Conservation (phyloP, 2,888 invertebrate genomes). For the Nineta flava region DNA sequence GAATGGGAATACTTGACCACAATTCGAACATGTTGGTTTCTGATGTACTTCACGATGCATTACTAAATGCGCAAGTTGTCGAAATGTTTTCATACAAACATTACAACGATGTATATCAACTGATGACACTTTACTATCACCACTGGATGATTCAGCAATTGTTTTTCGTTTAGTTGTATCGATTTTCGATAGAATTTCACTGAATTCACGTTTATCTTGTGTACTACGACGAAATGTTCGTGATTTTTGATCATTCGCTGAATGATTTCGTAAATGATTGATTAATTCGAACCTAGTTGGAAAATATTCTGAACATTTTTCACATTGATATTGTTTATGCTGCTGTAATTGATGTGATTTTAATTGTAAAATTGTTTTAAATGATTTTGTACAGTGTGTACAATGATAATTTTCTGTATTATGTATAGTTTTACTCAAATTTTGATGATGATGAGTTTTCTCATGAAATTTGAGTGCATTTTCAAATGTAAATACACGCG, state of each 20-base stretch:
- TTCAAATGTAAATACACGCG: constrained; percentile 18
- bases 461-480: constrained; percentile 16
- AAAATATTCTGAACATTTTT: constrained; percentile 3
- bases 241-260: neutral
- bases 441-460: constrained; percentile 16
- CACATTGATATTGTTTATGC: constrained; percentile 14
- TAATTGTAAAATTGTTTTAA: neutral
- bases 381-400: neutral
- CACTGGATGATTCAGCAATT: neutral
- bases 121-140: neutral
- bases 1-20: constrained; percentile 19
- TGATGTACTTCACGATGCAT: constrained; percentile 23
- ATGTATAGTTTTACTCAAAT: neutral
- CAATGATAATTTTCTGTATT: neutral
- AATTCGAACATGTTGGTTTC: constrained; percentile 17
- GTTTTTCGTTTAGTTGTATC: neutral
- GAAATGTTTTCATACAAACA: constrained; percentile 32
- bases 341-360: constrained; percentile 14
- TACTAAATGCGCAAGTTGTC: constrained; percentile 31
- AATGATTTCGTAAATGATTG: neutral
- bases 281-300: neutral
- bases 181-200: constrained; percentile 1
- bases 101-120: constrained; percentile 24
- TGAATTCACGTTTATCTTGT: constrained; percentile 4
- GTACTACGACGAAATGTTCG: constrained; percentile 4